Percentiles rank a stretch among this genome's conserved stretches.
Evolutionary conservation across 2,797 vertebrate genomes (phyloP).

Genomic region (Aulostomus chinensis): DNA sequence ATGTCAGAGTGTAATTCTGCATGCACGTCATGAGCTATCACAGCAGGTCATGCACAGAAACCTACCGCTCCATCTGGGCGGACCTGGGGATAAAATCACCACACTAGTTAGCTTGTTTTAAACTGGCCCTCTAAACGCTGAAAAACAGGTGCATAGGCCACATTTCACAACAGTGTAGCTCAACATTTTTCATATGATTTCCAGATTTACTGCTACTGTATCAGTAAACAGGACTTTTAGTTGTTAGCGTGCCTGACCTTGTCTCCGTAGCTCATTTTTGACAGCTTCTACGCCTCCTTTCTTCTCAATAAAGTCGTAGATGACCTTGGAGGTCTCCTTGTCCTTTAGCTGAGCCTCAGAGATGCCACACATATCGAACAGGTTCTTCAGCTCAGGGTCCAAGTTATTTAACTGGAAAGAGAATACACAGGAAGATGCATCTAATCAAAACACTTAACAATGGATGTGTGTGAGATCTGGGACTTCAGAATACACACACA

Average conservation of each 20-base stretch:
- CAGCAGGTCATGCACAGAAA: slow-evolving; percentile 72
- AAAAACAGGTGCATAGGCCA: not conserved
- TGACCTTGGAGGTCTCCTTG: slow-evolving; percentile 98
- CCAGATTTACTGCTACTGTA: not conserved
- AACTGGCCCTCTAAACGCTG: too few species aligned
- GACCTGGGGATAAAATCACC: slow-evolving; percentile 82
- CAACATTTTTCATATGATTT: too few species aligned
- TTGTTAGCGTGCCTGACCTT: slow-evolving; percentile 81
- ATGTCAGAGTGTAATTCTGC: slow-evolving; percentile 11
- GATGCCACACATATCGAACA: slow-evolving; percentile 97
- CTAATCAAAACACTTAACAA: too few species aligned
- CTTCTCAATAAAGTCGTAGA: slow-evolving; percentile 99
- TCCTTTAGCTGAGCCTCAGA: slow-evolving; percentile 97
- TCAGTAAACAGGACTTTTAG: too few species aligned
- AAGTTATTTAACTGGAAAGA: slow-evolving; percentile 90
- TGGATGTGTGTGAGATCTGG: too few species aligned
- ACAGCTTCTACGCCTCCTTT: slow-evolving; percentile 97
- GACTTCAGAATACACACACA: too few species aligned
- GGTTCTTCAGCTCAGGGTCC: slow-evolving; percentile 96
- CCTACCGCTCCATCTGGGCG: slow-evolving; percentile 88
- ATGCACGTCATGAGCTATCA: slow-evolving; percentile 58
- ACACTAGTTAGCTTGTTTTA: slow-evolving; percentile 47
- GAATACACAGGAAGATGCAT: too few species aligned
- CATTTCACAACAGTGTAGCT: too few species aligned
- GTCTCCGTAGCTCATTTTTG: slow-evolving; percentile 93